Evolutionary conservation across 2,113 vertebrate species (phyloP), one percentile per base, ranked within the genome.

Genomic region (Symphodus melops): DNA sequence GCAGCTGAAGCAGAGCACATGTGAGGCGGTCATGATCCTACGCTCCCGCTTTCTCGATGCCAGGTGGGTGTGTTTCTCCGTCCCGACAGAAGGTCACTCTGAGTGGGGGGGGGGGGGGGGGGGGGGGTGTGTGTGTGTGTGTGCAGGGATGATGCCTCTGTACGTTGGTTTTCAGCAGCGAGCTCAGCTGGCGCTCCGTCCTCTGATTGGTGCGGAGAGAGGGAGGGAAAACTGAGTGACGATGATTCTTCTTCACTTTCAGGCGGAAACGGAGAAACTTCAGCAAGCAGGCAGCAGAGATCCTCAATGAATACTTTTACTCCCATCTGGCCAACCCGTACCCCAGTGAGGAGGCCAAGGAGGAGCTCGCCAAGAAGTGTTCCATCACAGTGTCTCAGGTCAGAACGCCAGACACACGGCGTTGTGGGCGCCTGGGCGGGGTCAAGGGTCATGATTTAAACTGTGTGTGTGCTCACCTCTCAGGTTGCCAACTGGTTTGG

Each of bases 1-100:
- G 97, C 98, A 99, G 75, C 96, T 99, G 88, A 99, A 99, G 85
- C 98, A 99, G 90, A 99, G 98, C 94, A 99, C 98, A 87, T 99
- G 98, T 76, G 98, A 99, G 94, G 98, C 98, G 69, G 97, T 99
- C 91, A 99, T 99, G 98, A 99, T 99, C 94, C 94, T 99, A 92
- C 95, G 98, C 85, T 99, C 98, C 78, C 96, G 98, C 86, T 99
- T 99, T 92, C 97, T 99, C 5, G 97, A 99, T 91, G 97, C 97
- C 95, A 98, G 98, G 97, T 99, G 75, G 81, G 92, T 92, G 74
- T 56, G 72, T 69, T n/a, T 49, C n/a, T 9, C 48, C 8, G 7
- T n/a, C 48, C 19, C 7, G 1, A 8, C 48, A 39, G 1, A 39
- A 39, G 37, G 4, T 25, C 25, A 25, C n/a, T n/a, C n/a, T n/a